Evolutionary conservation across 2,888 invertebrate genomes (phyloP).

Genomic region (Nasonia oneida): DNA sequence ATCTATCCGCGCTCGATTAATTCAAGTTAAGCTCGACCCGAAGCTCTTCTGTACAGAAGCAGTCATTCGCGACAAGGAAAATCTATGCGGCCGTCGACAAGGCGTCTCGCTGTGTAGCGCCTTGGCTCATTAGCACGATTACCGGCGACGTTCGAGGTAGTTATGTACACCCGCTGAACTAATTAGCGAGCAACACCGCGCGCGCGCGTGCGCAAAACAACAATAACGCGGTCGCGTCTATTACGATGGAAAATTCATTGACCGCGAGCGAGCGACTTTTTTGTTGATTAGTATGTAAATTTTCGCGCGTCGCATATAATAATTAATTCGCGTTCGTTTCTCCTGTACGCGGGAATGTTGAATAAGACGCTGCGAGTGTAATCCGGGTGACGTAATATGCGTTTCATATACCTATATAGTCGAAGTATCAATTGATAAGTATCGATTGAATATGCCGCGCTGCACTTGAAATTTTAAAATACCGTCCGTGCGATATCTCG

Average conservation of each 20-base stretch:
- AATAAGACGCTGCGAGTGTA: not conserved
- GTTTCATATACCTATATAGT: not conserved
- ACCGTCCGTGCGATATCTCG: too few relatives aligned
- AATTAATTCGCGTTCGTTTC: not conserved
- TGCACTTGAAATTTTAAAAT: too few relatives aligned
- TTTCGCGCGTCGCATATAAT: not conserved
- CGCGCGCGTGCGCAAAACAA: not conserved
- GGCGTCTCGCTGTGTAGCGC: not conserved
- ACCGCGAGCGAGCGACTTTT: not conserved
- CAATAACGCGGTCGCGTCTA: not conserved
- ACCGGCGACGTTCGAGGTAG: not conserved
- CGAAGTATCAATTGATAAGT: not conserved
- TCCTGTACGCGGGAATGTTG: not conserved
- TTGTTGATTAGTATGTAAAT: not conserved
- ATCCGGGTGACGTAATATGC: not conserved
- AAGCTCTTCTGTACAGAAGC: not conserved
- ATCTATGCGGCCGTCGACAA: not conserved
- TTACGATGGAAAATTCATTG: not conserved
- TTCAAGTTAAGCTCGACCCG: not conserved
- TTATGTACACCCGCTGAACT: slow-evolving; percentile 25
- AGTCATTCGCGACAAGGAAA: not conserved
- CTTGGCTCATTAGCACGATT: slow-evolving; percentile 30
- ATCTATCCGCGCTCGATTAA: not conserved
- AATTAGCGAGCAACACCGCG: slow-evolving; percentile 15
- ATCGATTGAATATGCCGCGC: not conserved